Evolutionary conservation across 2,113 vertebrate genomes (phyloP), one percentile per base, ranked within the genome.

Genomic region (Chaetodon trifascialis): DNA sequence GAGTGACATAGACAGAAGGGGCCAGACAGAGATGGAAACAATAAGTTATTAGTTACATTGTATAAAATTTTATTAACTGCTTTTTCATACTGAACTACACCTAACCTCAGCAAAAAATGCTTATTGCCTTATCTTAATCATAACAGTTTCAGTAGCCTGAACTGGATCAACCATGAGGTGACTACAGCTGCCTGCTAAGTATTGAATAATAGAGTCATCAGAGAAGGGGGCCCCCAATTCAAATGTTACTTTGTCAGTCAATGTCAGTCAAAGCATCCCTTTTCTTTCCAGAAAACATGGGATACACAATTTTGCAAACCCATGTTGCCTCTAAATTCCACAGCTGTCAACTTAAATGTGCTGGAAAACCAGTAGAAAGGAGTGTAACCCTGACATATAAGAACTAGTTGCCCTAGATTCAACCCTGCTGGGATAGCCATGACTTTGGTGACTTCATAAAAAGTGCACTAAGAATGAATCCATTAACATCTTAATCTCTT

Each of bases 91-190:
- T 36, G 5, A 73, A 55, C 2, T 15, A 68, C 55, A 63, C 4
- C 30, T 40, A 30, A 84, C 25, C 40, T 62, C 21, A 44, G 16
- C 17, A 40, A 79, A 56, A 71, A 30, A 30, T 30, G 30, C 9
- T 54, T 75, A 85, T 67, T 52, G 36, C 42, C 12, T 66, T 23
- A 55, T 59, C 8, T 42, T 14, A 25, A 65, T 58, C 38, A 25
- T 1, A 49, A 5, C 19, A 25, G 52, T 23, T 64, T 54, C 46
- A 54, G 62, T 23, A 49, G 30, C n/a, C 21, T 69, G 42, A 71
- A 63, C 23, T 68, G 65, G 12, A 54, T 19, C 14, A 62, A 36
- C 14, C 38, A 38, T 38, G 17, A 47, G 34, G 25, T 36, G 56
- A 68, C 40, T 25, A 10, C 19, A 23, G 49, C 40, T 56, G 30